These are phyloP conservation scores for Salvelinus sp. DNA, from an alignment of 2,113 vertebrate genomes.

Conservation along the genomic window DNA sequence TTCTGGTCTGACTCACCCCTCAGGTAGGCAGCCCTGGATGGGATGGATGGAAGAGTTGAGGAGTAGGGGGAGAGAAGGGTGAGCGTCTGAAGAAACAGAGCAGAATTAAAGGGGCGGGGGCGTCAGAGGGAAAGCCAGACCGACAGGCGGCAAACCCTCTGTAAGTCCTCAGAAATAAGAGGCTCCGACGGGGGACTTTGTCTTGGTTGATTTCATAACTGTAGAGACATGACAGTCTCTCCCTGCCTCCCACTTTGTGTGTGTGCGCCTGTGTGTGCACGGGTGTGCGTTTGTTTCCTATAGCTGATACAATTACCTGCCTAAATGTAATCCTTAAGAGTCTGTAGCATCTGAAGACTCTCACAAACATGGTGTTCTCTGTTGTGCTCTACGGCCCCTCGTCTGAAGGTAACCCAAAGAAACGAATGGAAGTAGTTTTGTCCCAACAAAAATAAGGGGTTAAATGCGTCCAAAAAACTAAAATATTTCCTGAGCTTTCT, in stretches of 20 bases:
- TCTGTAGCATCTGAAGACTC: too few relatives aligned
- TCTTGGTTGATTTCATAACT: slow-evolving; percentile 58
- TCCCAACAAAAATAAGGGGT: too few relatives aligned
- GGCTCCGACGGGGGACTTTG: slow-evolving; percentile 56
- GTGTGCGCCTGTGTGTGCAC: slow-evolving; percentile 3
- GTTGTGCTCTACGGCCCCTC: too few relatives aligned
- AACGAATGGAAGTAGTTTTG: too few relatives aligned
- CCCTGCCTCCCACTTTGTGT: slow-evolving; percentile 24
- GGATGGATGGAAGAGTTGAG: neutral
- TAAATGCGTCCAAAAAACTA: too few relatives aligned
- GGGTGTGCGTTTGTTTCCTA: too few relatives aligned
- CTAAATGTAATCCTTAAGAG: too few relatives aligned
- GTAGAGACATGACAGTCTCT: slow-evolving; percentile 57
- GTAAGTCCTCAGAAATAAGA: slow-evolving; percentile 57
- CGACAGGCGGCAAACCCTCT: slow-evolving; percentile 60
- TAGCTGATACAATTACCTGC: too few relatives aligned
- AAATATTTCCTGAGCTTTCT: too few relatives aligned
- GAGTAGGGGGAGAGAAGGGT: slow-evolving; percentile 3
- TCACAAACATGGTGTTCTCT: too few relatives aligned
- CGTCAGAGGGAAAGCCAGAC: slow-evolving; percentile 48
- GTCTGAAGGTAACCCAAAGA: too few relatives aligned
- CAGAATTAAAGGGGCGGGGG: slow-evolving; percentile 62
- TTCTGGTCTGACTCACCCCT: neutral
- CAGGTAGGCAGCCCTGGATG: neutral
- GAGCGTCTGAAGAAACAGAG: slow-evolving; percentile 68